These are phyloP conservation scores for Lepetodrilus schrolli DNA, from an alignment of 2,888 invertebrate species.

Conservation along the genomic window DNA sequence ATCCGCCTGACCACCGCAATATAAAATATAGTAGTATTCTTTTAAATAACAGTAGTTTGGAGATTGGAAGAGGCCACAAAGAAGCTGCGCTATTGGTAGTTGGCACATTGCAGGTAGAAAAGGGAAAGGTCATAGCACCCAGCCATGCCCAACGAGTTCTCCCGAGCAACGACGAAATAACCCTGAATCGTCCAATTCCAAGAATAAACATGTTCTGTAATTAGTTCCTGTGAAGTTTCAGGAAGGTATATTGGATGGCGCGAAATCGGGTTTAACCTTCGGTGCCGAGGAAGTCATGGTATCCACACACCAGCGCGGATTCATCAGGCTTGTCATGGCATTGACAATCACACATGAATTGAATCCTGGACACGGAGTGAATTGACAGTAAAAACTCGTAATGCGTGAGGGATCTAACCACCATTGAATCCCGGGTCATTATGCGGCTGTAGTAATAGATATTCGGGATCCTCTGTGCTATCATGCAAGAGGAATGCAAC, in stretches of 20 bases:
- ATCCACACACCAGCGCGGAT: neutral
- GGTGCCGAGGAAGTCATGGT: too few relatives aligned
- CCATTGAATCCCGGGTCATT: slow-evolving; percentile 7
- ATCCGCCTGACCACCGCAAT: too few relatives aligned
- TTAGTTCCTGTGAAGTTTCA: neutral
- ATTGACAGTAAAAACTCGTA: slow-evolving; percentile 23
- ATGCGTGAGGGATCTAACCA: slow-evolving; percentile 16
- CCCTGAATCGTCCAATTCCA: neutral
- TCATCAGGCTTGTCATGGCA: slow-evolving; percentile 12
- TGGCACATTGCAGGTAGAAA: neutral
- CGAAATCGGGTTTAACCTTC: neutral
- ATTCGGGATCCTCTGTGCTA: neutral
- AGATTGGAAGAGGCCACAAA: too few relatives aligned
- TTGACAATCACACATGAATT: slow-evolving; percentile 21
- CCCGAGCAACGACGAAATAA: neutral
- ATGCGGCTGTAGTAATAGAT: neutral
- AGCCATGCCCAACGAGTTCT: neutral
- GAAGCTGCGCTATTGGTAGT: too few relatives aligned
- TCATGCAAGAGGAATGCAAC: slow-evolving; percentile 13
- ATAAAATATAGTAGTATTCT: too few relatives aligned
- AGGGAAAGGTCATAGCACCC: neutral
- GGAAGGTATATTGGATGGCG: neutral
- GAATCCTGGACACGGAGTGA: slow-evolving; percentile 10
- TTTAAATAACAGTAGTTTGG: too few relatives aligned
- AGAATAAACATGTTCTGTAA: slow-evolving; percentile 12